A percentile compares a stretch with the other conserved stretches of the same genome.
phyloP scores from a whole-genome alignment of 2,888 invertebrate genomes.

The Dromius quadrimaculatus region DNA sequence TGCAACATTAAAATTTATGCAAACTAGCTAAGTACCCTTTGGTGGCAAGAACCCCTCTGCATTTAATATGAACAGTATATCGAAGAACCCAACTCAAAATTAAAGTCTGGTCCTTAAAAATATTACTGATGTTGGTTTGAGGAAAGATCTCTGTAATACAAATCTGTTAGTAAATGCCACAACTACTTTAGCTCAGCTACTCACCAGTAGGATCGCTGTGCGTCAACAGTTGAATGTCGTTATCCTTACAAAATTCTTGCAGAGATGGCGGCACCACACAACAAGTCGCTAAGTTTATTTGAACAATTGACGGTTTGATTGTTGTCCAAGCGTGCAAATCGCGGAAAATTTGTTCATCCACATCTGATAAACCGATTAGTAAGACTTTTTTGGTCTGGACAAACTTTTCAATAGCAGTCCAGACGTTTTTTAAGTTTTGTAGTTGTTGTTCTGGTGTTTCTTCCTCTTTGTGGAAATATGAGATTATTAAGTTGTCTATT shows the following conservation, averaged over 20 bases:
- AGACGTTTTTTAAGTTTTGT: constrained; percentile 79
- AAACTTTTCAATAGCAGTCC: constrained; percentile 82
- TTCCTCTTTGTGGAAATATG: constrained; percentile 71
- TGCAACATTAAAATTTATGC: constrained; percentile 56
- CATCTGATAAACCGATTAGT: constrained; percentile 88
- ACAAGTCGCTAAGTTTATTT: constrained; percentile 92
- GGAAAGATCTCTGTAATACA: constrained; percentile 69
- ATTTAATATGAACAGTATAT: constrained; percentile 91
- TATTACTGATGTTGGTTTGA: constrained; percentile 70
- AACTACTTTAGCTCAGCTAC: constrained; percentile 49
- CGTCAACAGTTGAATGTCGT: constrained; percentile 93
- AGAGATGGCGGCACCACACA: constrained; percentile 94
- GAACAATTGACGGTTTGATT: constrained; percentile 88
- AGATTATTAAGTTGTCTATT: constrained; percentile 86
- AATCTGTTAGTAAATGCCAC: constrained; percentile 12
- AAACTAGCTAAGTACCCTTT: constrained; percentile 85
- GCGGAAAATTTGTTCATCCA: constrained; percentile 85
- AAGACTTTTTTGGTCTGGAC: constrained; percentile 74
- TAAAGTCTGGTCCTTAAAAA: constrained; percentile 67
- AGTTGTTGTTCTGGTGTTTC: constrained; percentile 65
- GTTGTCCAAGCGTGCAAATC: constrained; percentile 81
- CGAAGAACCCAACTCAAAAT: constrained; percentile 83
- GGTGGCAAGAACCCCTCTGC: constrained; percentile 89
- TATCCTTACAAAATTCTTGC: constrained; percentile 88
- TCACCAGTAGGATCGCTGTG: constrained; percentile 94